Evolutionary conservation across 2,888 invertebrate genomes (phyloP), one percentile per base, ranked within the genome.

Genomic region (Coremacera marginata): DNA sequence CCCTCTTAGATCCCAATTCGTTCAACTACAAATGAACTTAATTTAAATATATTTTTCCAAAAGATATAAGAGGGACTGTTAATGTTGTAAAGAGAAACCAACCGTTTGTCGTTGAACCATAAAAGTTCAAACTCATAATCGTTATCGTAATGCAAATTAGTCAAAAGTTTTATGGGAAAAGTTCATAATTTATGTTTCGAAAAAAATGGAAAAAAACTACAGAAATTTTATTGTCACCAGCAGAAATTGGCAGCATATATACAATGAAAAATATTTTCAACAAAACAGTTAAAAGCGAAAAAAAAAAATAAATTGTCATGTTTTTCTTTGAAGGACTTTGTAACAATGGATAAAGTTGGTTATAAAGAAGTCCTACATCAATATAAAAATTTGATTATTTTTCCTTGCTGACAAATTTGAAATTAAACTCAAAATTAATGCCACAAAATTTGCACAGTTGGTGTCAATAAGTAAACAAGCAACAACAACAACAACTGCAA

Each of bases 161-260:
- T 49, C 25, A 49, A 44, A 67, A 67, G 67, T 67, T 67, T 67
- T 67, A 67, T 67, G 67, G 44, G 67, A 49, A 67, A 67, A 67
- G 44, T 67, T 67, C 44, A 44, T 44, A 44, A 44, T 44, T 44
- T 44, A 11, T 11, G 2, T 44, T 65, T 49, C 11, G 11, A 49
- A 22, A 22, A 37, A 67, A 22, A 22, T 1, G 0, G 2, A 19
- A 37, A 22, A 19, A 34, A 65, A 65, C 63, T 65, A 65, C 31
- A 27, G 5, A 9, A 37, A 67, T 49, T 67, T 67, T 67, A 67
- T 67, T 67, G 49, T 49, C 67, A 67, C 49, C 67, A 19, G 49
- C 67, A 67, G 63, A 31, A 37, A 31, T 34, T 34, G n/a, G 19
- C 1, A 31, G 55, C 55, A 22, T 31, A 11, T 22, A 22, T 25